Evolutionary conservation across 1,140 invertebrate species (phyloP).

Genomic region (Brachionus angularis): DNA sequence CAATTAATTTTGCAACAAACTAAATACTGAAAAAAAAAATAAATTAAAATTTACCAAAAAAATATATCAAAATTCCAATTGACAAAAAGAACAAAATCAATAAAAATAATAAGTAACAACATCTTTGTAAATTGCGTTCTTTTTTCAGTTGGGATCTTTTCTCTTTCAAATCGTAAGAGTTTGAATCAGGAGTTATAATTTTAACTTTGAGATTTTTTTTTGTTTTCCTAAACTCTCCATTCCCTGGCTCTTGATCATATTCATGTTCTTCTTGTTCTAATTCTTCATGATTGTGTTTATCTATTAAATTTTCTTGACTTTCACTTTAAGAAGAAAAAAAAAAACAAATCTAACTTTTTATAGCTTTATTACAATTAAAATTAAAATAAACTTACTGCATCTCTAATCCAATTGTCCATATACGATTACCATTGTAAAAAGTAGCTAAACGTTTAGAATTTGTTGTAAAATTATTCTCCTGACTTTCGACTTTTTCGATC

Average conservation of each 20-base stretch:
- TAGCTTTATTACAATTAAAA: neutral
- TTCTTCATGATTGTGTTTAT: neutral
- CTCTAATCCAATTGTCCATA: conserved; percentile 14
- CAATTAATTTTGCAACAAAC: too few relatives aligned
- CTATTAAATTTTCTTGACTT: too few relatives aligned
- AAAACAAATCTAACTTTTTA: neutral
- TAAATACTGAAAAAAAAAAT: too few relatives aligned
- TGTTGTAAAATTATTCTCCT: too few relatives aligned
- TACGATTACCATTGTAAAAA: conserved; percentile 30
- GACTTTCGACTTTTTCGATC: neutral
- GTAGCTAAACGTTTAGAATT: conserved; percentile 14
- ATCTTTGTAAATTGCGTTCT: conserved; percentile 13
- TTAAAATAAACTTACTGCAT: neutral
- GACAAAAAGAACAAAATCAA: conserved; percentile 25
- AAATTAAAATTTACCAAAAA: conserved; percentile 33
- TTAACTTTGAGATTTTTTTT: conserved; percentile 33
- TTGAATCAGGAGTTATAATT: conserved; percentile 13
- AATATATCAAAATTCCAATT: conserved; percentile 18
- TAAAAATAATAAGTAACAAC: conserved; percentile 26
- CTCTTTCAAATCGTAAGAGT: neutral
- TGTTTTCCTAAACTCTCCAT: neutral
- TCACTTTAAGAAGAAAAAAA: conserved; percentile 14
- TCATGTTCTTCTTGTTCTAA: neutral
- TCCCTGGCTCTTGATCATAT: neutral
- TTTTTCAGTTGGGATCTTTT: neutral